phyloP scores from a whole-genome alignment of 53 echinoderm and acorn worm genomes.

The Echinometra lucunter region DNA sequence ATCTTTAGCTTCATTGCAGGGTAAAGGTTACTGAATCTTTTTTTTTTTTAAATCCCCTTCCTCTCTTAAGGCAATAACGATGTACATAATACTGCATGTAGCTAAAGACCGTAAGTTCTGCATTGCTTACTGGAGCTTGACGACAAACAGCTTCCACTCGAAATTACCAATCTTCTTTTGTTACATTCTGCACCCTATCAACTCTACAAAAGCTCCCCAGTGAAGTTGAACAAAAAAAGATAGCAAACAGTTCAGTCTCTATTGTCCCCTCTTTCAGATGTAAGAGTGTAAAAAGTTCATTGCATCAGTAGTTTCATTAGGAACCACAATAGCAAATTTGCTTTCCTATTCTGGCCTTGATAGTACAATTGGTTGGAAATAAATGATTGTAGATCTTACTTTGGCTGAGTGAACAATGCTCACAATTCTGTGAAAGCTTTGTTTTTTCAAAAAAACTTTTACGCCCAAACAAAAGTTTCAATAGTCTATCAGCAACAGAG shows the following conservation, averaged over 20 bases:
- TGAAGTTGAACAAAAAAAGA: neutral
- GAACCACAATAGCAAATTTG: neutral
- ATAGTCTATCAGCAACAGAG: too few species aligned
- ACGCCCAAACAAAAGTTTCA: neutral
- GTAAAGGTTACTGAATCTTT: neutral
- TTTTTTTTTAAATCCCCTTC: too few species aligned
- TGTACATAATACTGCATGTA: too few species aligned
- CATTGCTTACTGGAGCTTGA: neutral
- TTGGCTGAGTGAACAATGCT: neutral
- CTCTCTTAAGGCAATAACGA: too few species aligned
- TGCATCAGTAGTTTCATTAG: neutral
- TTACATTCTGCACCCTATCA: neutral
- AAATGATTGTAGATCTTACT: neutral
- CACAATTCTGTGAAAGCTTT: neutral
- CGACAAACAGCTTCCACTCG: neutral
- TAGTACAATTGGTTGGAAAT: neutral
- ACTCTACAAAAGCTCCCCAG: neutral
- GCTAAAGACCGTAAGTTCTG: neutral
- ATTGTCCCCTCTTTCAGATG: neutral
- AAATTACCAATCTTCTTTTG: neutral
- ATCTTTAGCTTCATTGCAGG: neutral
- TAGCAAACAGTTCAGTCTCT: neutral
- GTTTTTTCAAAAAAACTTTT: neutral
- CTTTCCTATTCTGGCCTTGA: neutral
- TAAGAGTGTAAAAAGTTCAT: neutral